A percentile compares a stretch with the other conserved stretches of the same genome.
Conservation (phyloP, 2,113 vertebrate genomes). For the Sialia sialis region DNA sequence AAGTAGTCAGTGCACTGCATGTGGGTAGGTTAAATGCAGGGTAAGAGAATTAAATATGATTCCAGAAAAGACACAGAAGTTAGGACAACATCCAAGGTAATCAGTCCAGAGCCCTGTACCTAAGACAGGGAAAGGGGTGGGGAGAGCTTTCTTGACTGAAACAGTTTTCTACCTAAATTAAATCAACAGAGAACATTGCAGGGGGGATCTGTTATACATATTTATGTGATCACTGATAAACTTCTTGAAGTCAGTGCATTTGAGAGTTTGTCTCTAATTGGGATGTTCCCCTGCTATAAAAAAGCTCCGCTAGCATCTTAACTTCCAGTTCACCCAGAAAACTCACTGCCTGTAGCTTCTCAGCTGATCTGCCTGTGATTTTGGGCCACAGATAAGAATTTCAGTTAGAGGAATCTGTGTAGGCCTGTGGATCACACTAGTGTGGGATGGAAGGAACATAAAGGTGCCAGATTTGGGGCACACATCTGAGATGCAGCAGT, state of each 20-base stretch:
- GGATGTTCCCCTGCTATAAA: background rate
- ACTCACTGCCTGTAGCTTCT: background rate
- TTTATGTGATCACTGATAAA: background rate
- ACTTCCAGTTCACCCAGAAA: background rate
- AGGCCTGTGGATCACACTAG: background rate
- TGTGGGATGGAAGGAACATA: background rate
- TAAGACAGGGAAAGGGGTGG: background rate
- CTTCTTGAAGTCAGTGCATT: background rate
- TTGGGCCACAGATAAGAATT: background rate
- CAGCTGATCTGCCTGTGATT: background rate
- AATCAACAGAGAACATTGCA: background rate
- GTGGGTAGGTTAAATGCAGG: background rate
- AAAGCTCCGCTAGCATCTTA: background rate
- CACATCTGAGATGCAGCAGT: accelerated
- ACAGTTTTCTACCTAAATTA: background rate
- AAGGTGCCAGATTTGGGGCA: background rate
- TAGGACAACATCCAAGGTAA: background rate
- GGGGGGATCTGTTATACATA: background rate
- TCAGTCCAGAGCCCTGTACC: background rate
- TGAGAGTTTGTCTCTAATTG: background rate
- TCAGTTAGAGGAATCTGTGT: background rate
- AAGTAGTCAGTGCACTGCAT: background rate
- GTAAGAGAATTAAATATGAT: background rate
- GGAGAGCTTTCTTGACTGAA: background rate
- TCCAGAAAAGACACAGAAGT: background rate